Percentiles rank a stretch among this genome's conserved stretches.
phyloP scores from a whole-genome alignment of 53 echinoderm and acorn worm genomes.

The Henricia sp. region DNA sequence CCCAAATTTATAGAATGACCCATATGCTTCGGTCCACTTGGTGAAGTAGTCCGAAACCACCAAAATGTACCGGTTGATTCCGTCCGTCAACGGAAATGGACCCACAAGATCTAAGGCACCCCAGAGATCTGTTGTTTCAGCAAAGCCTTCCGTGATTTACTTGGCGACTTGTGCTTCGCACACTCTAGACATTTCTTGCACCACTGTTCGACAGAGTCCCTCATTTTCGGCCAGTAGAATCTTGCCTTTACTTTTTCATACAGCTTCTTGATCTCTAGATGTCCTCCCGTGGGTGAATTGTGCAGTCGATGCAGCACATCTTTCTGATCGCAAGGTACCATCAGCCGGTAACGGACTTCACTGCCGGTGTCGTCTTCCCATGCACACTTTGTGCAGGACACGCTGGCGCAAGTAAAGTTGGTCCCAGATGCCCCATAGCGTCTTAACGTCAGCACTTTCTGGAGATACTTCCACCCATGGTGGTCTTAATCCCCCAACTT shows the following conservation, averaged over 20 bases:
- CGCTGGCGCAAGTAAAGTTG: slow-evolving; percentile 17
- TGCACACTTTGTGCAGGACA: neutral
- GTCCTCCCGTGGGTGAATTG: slow-evolving; percentile 10
- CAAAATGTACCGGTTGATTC: slow-evolving; percentile 45
- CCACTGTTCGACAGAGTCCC: slow-evolving; percentile 28
- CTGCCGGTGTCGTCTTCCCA: neutral
- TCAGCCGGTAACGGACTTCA: neutral
- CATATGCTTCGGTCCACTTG: slow-evolving; percentile 70
- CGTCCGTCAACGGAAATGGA: slow-evolving; percentile 33
- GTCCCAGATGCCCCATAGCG: slow-evolving; percentile 12
- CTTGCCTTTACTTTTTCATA: neutral
- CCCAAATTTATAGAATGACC: too few relatives aligned
- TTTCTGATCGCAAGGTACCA: neutral
- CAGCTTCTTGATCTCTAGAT: slow-evolving; percentile 28
- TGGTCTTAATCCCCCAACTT: neutral
- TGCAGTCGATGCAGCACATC: neutral
- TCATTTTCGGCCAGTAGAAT: slow-evolving; percentile 20
- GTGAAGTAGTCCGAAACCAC: slow-evolving; percentile 64
- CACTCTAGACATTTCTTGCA: slow-evolving; percentile 24
- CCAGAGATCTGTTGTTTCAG: slow-evolving; percentile 46
- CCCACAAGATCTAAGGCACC: slow-evolving; percentile 49
- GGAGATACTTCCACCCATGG: neutral
- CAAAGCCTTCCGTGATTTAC: neutral
- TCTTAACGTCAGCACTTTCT: neutral
- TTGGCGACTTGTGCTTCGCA: slow-evolving; percentile 21